Conservation (phyloP, 1,140 invertebrate genomes). For the Helicoverpa zea region DNA sequence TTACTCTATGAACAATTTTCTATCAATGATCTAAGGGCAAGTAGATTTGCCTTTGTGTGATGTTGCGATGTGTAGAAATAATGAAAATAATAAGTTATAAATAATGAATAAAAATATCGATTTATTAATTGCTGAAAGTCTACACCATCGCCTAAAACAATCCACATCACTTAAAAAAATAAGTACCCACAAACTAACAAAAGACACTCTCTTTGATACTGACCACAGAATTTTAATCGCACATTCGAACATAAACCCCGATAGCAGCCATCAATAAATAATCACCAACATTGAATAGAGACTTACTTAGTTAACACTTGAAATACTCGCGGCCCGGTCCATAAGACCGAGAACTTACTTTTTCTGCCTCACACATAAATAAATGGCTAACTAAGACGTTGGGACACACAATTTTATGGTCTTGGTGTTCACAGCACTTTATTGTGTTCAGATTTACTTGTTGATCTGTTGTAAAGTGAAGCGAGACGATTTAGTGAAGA, state of each 20-base stretch:
- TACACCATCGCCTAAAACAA: background rate
- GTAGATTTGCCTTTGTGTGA: no score
- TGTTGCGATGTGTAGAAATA: no score
- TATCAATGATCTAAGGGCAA: no score
- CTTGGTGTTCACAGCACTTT: constrained; percentile 49
- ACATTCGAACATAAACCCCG: constrained; percentile 23
- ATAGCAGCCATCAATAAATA: constrained; percentile 38
- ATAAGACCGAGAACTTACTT: constrained; percentile 49
- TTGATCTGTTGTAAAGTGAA: constrained; percentile 49
- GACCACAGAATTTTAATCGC: constrained; percentile 37
- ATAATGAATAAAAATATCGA: no score
- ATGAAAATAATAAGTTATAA: no score
- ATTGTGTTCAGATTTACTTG: constrained; percentile 55
- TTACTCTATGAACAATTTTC: no score
- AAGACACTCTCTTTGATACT: constrained; percentile 7
- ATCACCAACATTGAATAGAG: constrained; percentile 53
- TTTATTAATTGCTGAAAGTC: no score
- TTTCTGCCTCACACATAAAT: constrained; percentile 57
- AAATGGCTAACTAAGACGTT: constrained; percentile 65
- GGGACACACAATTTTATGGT: constrained; percentile 63
- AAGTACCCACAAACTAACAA: constrained; percentile 2
- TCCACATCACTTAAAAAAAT: background rate
- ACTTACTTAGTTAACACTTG: constrained; percentile 49
- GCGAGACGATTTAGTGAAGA: constrained; percentile 40
- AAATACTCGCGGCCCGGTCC: constrained; percentile 45